Conservation (phyloP, 2,113 vertebrate species). For the Regulus satrapa region DNA sequence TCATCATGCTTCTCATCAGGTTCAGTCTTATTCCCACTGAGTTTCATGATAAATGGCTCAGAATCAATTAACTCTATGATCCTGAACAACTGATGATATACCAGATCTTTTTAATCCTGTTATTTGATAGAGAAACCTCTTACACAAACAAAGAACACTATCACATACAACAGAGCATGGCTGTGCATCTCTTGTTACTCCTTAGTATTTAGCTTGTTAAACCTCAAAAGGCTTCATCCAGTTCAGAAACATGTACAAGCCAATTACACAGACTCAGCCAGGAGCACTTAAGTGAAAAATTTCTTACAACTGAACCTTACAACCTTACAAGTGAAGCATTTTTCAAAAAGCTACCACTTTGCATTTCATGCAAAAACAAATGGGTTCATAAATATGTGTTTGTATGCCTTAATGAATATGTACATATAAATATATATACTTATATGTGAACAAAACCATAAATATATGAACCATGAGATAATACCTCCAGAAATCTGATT, state of each 20-base stretch:
- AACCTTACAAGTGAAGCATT: neutral
- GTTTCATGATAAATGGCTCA: neutral
- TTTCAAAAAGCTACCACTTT: neutral
- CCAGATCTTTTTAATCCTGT: neutral
- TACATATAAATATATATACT: neutral
- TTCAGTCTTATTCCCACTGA: neutral
- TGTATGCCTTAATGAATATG: neutral
- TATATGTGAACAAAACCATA: neutral
- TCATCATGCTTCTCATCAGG: neutral
- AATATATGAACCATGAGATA: neutral
- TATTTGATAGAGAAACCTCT: neutral
- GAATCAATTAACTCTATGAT: constrained; percentile 4
- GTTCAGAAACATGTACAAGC: neutral
- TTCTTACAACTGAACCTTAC: too few relatives aligned
- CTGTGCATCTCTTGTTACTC: neutral
- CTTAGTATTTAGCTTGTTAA: neutral
- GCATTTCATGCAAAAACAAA: neutral
- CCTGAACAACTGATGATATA: neutral
- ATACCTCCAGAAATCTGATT: neutral
- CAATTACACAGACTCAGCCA: neutral
- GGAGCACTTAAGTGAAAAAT: neutral
- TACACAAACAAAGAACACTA: neutral
- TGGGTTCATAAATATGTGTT: neutral
- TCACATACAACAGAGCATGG: neutral
- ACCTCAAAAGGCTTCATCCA: neutral